Percentiles rank a stretch among this genome's conserved stretches.
Conservation (phyloP, 2,113 vertebrate genomes). For the Mohoua ochrocephala region DNA sequence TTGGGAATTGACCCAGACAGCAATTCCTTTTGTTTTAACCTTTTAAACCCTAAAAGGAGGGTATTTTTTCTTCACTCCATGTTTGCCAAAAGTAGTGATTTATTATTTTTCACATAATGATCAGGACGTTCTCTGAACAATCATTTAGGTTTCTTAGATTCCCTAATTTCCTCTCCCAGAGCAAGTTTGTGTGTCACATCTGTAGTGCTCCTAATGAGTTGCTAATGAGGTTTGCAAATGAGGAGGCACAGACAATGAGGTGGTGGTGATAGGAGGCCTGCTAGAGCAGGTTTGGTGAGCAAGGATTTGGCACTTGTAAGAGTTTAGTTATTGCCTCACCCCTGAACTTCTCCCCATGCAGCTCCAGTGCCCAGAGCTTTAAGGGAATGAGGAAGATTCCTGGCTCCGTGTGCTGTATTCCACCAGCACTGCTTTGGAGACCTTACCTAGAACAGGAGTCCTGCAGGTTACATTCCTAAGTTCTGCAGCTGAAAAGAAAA, state of each 20-base stretch:
- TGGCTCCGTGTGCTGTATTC: rapidly evolving
- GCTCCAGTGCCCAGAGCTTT: neutral
- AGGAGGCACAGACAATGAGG: neutral
- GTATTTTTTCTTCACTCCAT: neutral
- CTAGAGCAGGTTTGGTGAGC: neutral
- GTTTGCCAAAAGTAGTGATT: neutral
- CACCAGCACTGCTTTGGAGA: neutral
- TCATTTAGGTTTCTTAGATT: neutral
- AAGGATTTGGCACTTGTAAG: neutral
- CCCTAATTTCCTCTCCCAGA: neutral
- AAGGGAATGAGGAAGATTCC: neutral
- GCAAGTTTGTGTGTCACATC: neutral
- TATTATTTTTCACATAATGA: neutral
- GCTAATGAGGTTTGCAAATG: conserved; percentile 24
- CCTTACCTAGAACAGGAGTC: neutral
- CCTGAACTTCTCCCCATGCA: neutral
- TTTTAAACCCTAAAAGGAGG: neutral
- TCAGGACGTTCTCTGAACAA: neutral
- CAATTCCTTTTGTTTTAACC: neutral
- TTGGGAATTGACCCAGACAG: neutral
- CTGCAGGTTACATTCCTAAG: neutral
- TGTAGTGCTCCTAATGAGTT: conserved; percentile 19
- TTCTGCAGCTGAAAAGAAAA: conserved; percentile 32
- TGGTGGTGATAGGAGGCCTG: neutral
- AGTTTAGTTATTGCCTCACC: neutral